Conservation (phyloP, 2,113 vertebrate genomes). For the Tetrax tetrax region DNA sequence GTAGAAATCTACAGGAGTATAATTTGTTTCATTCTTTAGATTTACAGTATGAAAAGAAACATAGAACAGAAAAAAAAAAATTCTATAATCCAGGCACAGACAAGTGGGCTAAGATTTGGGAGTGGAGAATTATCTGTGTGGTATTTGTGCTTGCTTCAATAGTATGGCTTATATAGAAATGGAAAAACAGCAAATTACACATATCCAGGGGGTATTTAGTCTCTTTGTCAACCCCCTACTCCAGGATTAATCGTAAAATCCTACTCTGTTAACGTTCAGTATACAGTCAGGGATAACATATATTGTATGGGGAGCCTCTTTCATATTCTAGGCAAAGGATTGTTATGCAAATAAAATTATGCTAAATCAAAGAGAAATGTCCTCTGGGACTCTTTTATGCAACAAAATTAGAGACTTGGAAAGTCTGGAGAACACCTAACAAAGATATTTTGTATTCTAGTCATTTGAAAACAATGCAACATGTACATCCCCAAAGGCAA, state of each 20-base stretch:
- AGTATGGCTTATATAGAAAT: neutral
- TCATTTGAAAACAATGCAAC: neutral
- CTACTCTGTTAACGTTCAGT: neutral
- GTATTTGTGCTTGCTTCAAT: neutral
- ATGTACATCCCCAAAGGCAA: neutral
- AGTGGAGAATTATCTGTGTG: neutral
- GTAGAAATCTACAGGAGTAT: neutral
- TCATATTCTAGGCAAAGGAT: neutral
- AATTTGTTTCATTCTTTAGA: neutral
- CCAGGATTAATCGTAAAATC: neutral
- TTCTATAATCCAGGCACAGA: rapidly evolving
- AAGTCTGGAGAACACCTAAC: neutral
- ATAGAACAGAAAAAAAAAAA: neutral
- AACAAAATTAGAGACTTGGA: neutral
- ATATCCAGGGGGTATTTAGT: neutral
- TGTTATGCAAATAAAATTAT: neutral
- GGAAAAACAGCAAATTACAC: neutral
- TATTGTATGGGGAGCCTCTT: neutral
- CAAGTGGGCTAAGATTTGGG: neutral
- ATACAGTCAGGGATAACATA: neutral
- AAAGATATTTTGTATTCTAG: neutral
- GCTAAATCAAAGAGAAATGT: neutral
- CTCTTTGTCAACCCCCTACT: neutral
- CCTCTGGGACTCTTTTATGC: neutral
- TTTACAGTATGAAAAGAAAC: neutral